Evolutionary conservation across 2,888 invertebrate species (phyloP), one percentile per base, ranked within the genome.

Genomic region (Philonicus albiceps): DNA sequence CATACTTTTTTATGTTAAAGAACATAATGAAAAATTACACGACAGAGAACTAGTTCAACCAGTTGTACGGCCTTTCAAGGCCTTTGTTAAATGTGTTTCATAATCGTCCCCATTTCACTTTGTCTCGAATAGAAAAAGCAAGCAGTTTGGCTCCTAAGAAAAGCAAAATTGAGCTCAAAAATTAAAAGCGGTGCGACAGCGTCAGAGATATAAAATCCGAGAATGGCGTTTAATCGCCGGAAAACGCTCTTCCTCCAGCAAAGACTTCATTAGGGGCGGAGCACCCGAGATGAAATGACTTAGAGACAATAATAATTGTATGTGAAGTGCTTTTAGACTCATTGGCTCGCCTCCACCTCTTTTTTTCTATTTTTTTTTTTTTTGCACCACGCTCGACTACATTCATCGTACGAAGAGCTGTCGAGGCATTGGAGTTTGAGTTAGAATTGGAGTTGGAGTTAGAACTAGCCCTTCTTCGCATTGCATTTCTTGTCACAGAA

Each of bases 291-390:
- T 76, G 76, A 40, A 76, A 76, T 76, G 40, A 76, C 76, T 76
- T 76, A 31, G 76, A 76, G 76, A 76, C 76, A 76, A 76, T 76
- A 76, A 76, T 76, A 76, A 76, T 76, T 76, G 76, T 76, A 40
- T 76, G 37, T 76, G 76, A 76, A 76, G 40, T 76, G 76, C 76
- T 76, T 76, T 76, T 76, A 76, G 76, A 76, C 76, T 76, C 76
- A 76, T 76, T 76, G 76, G 76, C 34, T 74, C 31, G 7, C 34
- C 27, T 31, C 27, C 34, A n/a, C 64, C 64, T 64, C n/a, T n/a
- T n/a, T n/a, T n/a, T n/a, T n/a, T n/a, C n/a, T n/a, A n/a, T n/a
- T n/a, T n/a, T n/a, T n/a, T n/a, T n/a, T n/a, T 37, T 64, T 55
- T 64, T 64, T 64, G 64, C 64, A 64, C 64, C 8, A 8, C 27